A percentile compares a stretch with the other conserved stretches of the same genome.
These are phyloP conservation scores for Lissonota sp. DNA, from an alignment of 2,888 invertebrate genomes.

Conservation along the genomic window DNA sequence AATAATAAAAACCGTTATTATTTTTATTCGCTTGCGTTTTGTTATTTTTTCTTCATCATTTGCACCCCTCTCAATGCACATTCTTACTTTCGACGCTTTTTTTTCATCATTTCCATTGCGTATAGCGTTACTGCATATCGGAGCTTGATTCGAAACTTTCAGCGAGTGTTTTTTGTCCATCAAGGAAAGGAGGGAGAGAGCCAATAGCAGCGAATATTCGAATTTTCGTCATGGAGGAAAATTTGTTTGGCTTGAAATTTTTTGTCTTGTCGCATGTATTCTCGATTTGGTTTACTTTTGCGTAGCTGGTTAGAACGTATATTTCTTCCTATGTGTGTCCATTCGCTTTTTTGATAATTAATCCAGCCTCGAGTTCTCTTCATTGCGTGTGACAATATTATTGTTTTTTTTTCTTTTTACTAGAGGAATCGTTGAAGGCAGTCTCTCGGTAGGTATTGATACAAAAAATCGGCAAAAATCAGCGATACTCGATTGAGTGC, in stretches of 20 bases:
- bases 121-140: slow-evolving; percentile 8
- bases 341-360: slow-evolving; percentile 20
- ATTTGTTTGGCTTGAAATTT: slow-evolving; percentile 28
- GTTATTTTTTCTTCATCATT: slow-evolving; percentile 69
- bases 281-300: background rate
- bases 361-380: slow-evolving; percentile 18
- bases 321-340: background rate
- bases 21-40: slow-evolving; percentile 79
- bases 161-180: slow-evolving; percentile 20
- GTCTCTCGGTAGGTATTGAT: slow-evolving; percentile 52
- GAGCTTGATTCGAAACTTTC: slow-evolving; percentile 44
- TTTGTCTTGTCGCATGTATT: slow-evolving; percentile 43
- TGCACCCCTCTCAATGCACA: slow-evolving; percentile 66
- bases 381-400: background rate
- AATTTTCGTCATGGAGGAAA: slow-evolving; percentile 1
- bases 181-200: background rate
- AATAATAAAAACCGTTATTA: slow-evolving; percentile 72
- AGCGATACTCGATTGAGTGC: background rate
- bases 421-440: slow-evolving; percentile 48
- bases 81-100: slow-evolving; percentile 20
- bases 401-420: slow-evolving; percentile 18
- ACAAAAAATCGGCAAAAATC: background rate
- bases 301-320: slow-evolving; percentile 6
- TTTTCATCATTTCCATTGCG: slow-evolving; percentile 18
- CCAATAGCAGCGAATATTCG: background rate